phyloP scores from a whole-genome alignment of 2,888 invertebrate species.

The Tenthredo amoena region DNA sequence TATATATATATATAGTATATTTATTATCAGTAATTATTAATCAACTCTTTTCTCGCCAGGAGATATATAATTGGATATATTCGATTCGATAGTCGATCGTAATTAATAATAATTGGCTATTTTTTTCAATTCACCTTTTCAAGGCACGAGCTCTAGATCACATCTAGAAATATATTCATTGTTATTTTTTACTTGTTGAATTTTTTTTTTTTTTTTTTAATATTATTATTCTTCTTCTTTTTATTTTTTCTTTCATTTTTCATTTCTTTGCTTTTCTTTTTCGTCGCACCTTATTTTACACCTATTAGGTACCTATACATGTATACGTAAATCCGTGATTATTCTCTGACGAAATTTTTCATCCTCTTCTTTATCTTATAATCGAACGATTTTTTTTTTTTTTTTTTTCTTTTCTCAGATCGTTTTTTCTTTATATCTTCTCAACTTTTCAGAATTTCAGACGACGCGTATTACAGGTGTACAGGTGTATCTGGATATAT shows the following conservation, averaged over 20 bases:
- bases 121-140: not conserved
- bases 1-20: not conserved
- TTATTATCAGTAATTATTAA: not conserved
- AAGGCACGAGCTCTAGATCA: not conserved
- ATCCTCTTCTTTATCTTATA: no score
- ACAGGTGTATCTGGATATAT: not conserved
- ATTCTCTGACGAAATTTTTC: not conserved
- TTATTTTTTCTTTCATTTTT: not conserved
- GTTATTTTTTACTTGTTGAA: not conserved
- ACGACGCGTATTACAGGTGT: not conserved
- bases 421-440: not conserved
- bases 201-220: not conserved
- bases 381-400: no score
- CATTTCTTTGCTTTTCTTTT: not conserved
- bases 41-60: conserved; percentile 1
- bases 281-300: not conserved
- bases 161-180: not conserved
- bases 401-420: not conserved
- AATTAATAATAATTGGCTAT: not conserved
- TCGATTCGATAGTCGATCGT: not conserved
- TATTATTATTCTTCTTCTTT: not conserved
- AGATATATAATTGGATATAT: not conserved
- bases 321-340: not conserved
- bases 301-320: no score
- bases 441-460: not conserved